Evolutionary conservation across 2,113 vertebrate species (phyloP), one percentile per base, ranked within the genome.

Genomic region (human (Homo sapiens)): DNA sequence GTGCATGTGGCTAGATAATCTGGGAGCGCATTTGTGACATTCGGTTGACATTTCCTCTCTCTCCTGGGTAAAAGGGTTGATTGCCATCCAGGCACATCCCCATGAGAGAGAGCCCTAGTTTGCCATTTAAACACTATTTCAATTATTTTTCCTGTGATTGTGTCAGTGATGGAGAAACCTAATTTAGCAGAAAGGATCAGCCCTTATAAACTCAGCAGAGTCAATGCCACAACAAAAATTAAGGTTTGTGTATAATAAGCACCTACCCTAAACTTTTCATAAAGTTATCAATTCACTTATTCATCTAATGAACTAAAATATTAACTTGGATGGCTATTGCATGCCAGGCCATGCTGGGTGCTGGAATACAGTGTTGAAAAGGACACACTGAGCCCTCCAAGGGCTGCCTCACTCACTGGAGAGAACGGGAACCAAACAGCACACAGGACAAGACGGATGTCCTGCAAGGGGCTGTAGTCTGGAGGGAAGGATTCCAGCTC

Each of bases 21-120:
- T 66, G 73, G 9, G 38, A 72, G 89, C 48, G 9, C 0, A 0
- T 32, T 89, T 95, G 55, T 92, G 90, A 66, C 85, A 92, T 95
- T 89, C 82, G 61, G 79, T 61, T 96, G 78, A 13, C 91, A 82
- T 61, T 94, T 92, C 79, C 85, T 91, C 64, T 64, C 79, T 40
- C 76, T 73, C 85, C 43, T 1, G 0, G 68, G 23, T 55, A 38
- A 93, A 81, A 78, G 66, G 30, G 9, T 32, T 48, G 70, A 48
- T 38, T 6, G 1, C 61, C 48, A 5, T n/a, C 68, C 68, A 13
- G 12, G 18, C 40, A 55, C 70, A 68, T 25, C 0, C 2, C 32
- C 27, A 25, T 5, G 17, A 89, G 72, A 80, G 68, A 32, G 10
- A 87, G 89, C 48, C 40, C 40, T 68, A 4, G 20, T 38, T 45